Conservation (phyloP, 2,113 vertebrate genomes). For the Lepisosteus oculatus region DNA sequence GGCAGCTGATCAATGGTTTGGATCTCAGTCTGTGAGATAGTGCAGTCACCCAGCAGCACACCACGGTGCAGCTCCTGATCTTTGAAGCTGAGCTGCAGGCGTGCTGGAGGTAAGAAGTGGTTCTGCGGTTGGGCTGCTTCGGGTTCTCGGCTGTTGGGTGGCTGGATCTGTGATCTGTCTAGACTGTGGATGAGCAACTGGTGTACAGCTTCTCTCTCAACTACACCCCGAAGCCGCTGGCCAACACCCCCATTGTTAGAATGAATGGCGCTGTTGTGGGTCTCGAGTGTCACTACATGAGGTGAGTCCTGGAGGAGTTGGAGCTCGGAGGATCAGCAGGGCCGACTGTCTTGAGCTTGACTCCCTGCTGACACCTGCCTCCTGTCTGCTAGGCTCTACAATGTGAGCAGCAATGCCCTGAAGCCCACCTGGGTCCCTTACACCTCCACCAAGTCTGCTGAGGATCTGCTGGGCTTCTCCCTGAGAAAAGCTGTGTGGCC, state of each 20-base stretch:
- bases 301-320: conserved; percentile 37
- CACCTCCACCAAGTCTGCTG: conserved; percentile 26
- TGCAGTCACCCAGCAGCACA: conserved; percentile 25
- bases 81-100: conserved; percentile 48
- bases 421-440: conserved; percentile 41
- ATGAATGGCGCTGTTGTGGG: conserved; percentile 39
- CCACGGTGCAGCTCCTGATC: conserved; percentile 27
- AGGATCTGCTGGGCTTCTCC: conserved; percentile 44
- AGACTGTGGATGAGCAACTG: conserved; percentile 47
- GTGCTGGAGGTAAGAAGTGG: conserved; percentile 37
- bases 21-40: conserved; percentile 50
- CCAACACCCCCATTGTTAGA: conserved; percentile 41
- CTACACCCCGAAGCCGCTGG: conserved; percentile 42
- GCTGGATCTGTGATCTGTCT: conserved; percentile 6
- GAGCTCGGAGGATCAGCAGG: background rate
- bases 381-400: conserved; percentile 40
- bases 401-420: conserved; percentile 6
- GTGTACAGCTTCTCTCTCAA: conserved; percentile 52
- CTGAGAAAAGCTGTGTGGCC: conserved; percentile 47
- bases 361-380: conserved; percentile 1
- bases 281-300: conserved; percentile 61
- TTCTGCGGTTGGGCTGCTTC: background rate
- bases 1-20: conserved; percentile 24
- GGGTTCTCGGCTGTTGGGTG: background rate
- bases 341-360: conserved; percentile 19